These are phyloP conservation scores for Epicampocera succincta DNA, from an alignment of 2,888 invertebrate species.

Conservation along the genomic window DNA sequence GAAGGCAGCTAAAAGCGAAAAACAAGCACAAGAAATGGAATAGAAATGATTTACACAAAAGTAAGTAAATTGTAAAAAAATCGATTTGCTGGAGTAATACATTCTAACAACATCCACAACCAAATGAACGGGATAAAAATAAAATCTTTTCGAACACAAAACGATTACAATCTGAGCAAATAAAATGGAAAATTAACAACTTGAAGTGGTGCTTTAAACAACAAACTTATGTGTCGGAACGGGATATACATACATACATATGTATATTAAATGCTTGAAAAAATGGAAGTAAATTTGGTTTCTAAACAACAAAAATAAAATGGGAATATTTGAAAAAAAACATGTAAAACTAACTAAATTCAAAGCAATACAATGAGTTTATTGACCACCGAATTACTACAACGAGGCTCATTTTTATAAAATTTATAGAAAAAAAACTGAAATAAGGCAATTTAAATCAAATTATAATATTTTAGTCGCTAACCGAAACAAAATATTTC, in stretches of 20 bases:
- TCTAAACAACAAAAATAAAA: constrained; percentile 9
- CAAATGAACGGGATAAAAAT: constrained; percentile 35
- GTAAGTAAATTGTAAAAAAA: constrained; percentile 71
- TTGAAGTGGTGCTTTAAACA: constrained; percentile 1
- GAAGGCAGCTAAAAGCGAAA: constrained; percentile 56
- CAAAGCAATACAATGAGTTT: constrained; percentile 72
- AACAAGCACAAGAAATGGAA: constrained; percentile 46
- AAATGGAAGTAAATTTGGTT: constrained; percentile 53
- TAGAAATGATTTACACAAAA: constrained; percentile 64
- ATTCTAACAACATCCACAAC: constrained; percentile 33
- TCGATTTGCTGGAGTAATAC: constrained; percentile 60
- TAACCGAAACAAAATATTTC: too few relatives aligned
- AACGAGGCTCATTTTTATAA: constrained; percentile 71
- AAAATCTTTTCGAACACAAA: background rate
- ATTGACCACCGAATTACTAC: constrained; percentile 73
- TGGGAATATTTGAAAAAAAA: constrained; percentile 3
- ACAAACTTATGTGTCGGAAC: background rate
- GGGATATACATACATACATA: too few relatives aligned
- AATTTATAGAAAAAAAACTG: constrained; percentile 47
- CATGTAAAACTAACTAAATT: constrained; percentile 43
- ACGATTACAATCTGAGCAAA: constrained; percentile 4
- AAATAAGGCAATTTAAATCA: constrained; percentile 18
- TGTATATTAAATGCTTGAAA: constrained; percentile 12
- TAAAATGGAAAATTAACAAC: background rate
- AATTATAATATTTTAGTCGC: background rate